Base-by-base conservation (phyloP, 2,797 vertebrate genomes). In the Linurgus olivaceus region DNA sequence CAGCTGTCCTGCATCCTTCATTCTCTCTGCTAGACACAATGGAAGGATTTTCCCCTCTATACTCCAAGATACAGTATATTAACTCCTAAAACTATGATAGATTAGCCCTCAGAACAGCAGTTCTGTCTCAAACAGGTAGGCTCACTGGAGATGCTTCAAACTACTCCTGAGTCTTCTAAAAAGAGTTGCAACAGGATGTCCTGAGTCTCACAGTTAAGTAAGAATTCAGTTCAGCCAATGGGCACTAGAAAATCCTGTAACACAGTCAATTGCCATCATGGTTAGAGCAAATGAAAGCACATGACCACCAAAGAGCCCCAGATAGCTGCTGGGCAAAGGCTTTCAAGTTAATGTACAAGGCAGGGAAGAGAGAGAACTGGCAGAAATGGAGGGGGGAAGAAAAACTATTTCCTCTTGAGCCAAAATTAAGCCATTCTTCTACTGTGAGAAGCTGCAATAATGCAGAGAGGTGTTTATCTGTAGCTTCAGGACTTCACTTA, bases 351-450 rank as follows among this genome's bases (percentile, higher is more conserved):
- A 68, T 5, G 23, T 78, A 80, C 10, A 37, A 48, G 17, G 35
- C 4, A 20, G 7, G 5, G 19, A 23, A 1, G 17, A 17, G 3
- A n/a, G 24, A 55, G 6, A 17, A 33, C 6, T 16, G 19, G 33
- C 20, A 50, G 11, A 47, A 73, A 35, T 0, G 1, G 5, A 6
- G 25, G 2, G 13, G 3, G 6, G 13, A 17, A 5, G 13, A 50
- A 68, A 61, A 51, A 25, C 8, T 8, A 73, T 29, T 40, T 78
- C 28, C 40, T 70, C 25, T 20, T 65, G 57, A 68, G 35, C 7
- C 11, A 74, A 55, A 94, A 70, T 6, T 2, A 74, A 63, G 42
- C 29, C 20, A 26, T 8, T 74, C 20, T 10, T 8, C 9, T 24
- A 6, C 42, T 31, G 7, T 4, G 8, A 63, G 62, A 86, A 92